phyloP scores from a whole-genome alignment of 2,797 vertebrate genomes.

The Pteronotus mesoamericanus region DNA sequence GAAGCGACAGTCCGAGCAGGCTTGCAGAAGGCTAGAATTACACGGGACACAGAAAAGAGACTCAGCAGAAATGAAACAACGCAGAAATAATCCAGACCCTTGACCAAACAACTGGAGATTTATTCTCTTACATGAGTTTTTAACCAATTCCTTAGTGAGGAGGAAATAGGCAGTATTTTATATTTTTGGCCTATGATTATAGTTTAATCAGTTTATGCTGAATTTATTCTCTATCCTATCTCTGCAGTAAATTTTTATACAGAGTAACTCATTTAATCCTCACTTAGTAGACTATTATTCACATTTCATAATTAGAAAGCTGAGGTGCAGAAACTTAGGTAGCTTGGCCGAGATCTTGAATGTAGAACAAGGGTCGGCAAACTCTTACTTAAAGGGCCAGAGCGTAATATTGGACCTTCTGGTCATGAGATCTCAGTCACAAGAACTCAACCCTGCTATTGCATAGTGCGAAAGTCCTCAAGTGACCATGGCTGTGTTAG shows the following conservation, averaged over 20 bases:
- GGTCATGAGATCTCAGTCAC: not conserved
- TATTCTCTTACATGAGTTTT: not conserved
- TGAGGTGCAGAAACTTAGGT: not conserved
- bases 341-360: not conserved
- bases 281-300: not conserved
- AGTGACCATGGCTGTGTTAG: rapidly evolving
- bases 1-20: not conserved
- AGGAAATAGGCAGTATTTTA: not conserved
- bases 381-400: not conserved
- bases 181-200: not conserved
- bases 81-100: not conserved
- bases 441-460: not conserved
- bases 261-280: not conserved
- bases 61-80: conserved; percentile 27
- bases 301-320: conserved; percentile 33
- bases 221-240: not conserved
- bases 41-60: not conserved
- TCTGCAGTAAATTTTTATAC: not conserved
- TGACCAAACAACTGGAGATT: not conserved
- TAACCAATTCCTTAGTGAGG: not conserved
- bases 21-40: conserved; percentile 8
- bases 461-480: rapidly evolving
- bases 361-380: not conserved
- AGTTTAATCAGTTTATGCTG: not conserved
- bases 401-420: not conserved